A percentile compares a stretch with the other conserved stretches of the same genome.
These are phyloP conservation scores for Theonella swinhoei DNA, from an alignment of 37 sponge, comb jelly and placozoan species.

Conservation along the genomic window DNA sequence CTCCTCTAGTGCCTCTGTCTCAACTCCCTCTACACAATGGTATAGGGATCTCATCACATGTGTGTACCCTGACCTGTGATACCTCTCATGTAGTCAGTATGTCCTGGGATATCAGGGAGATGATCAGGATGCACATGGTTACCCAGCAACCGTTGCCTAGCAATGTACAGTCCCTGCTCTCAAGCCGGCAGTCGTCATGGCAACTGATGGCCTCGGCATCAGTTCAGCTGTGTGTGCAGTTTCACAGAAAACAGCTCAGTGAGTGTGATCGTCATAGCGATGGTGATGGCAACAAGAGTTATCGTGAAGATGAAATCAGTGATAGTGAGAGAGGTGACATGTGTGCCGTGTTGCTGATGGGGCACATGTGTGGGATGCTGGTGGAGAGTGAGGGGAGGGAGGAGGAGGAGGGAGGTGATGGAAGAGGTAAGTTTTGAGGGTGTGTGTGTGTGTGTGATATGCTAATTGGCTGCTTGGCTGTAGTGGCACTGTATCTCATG, in stretches of 20 bases:
- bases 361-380: not conserved
- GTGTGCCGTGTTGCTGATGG: not conserved
- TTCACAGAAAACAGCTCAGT: not conserved
- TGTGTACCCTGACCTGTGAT: too few relatives aligned
- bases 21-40: not conserved
- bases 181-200: too few relatives aligned
- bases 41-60: too few relatives aligned
- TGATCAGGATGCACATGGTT: not conserved
- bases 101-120: not conserved
- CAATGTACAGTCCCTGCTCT: too few relatives aligned
- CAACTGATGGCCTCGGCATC: constrained; percentile 2
- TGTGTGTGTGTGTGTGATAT: too few relatives aligned
- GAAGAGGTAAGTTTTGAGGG: not conserved
- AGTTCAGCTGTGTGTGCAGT: not conserved
- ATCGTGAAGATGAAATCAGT: too few relatives aligned
- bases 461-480: not conserved
- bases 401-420: not conserved
- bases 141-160: not conserved
- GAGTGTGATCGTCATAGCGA: too few relatives aligned
- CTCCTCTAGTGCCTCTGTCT: not conserved
- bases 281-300: too few relatives aligned
- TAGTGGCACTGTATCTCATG: not conserved
- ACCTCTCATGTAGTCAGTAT: not conserved
- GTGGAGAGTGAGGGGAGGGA: not conserved
- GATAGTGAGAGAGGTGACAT: too few relatives aligned